Conservation (phyloP, 2,113 vertebrate genomes). For the Prunella himalayana region DNA sequence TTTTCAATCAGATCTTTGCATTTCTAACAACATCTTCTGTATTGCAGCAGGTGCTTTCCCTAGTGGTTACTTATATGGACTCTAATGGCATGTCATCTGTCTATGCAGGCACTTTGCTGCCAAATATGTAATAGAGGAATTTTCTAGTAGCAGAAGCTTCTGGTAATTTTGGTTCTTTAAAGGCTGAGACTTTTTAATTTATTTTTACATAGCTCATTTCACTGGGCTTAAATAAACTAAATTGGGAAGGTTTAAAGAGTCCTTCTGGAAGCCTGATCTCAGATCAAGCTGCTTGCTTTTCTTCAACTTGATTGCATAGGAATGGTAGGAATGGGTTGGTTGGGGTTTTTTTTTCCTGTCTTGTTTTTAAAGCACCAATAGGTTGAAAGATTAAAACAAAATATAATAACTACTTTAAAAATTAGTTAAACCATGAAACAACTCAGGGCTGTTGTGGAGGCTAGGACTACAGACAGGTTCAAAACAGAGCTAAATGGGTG, state of each 20-base stretch:
- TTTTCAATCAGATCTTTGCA: conserved; percentile 63
- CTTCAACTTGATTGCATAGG: not conserved
- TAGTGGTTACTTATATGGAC: conserved; percentile 48
- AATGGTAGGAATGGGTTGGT: not conserved
- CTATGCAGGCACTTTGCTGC: conserved; percentile 43
- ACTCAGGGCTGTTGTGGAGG: not conserved
- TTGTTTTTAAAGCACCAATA: not conserved
- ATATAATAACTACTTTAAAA: not conserved
- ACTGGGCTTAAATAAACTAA: not conserved
- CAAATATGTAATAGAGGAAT: conserved; percentile 57
- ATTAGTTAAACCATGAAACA: not conserved
- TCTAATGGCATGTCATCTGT: conserved; percentile 65
- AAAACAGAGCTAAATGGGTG: not conserved
- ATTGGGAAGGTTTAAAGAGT: conserved; percentile 10
- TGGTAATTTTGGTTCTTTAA: conserved; percentile 44
- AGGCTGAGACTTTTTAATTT: not conserved
- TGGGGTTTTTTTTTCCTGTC: not conserved
- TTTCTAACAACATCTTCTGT: conserved; percentile 61
- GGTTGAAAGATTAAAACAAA: not conserved
- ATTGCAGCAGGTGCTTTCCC: conserved; percentile 65
- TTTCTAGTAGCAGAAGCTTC: conserved; percentile 48
- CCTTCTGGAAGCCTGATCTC: not conserved
- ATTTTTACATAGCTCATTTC: conserved; percentile 37
- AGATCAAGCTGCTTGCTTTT: not conserved
- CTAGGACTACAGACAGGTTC: not conserved